A percentile compares a stretch with the other conserved stretches of the same genome.
Conservation (phyloP, 2,888 invertebrate species). For the Drosophila affinis region DNA sequence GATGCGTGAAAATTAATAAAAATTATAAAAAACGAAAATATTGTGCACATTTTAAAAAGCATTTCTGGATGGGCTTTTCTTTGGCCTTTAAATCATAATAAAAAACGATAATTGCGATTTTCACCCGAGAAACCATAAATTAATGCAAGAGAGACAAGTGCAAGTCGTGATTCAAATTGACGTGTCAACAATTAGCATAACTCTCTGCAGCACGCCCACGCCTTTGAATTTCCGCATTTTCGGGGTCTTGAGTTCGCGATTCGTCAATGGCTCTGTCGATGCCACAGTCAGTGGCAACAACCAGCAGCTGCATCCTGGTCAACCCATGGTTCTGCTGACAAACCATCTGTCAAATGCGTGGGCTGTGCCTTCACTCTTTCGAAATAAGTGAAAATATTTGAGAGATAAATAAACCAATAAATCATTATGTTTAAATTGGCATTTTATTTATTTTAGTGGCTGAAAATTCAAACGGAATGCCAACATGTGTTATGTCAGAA, state of each 20-base stretch:
- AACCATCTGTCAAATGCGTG: slow-evolving; percentile 29
- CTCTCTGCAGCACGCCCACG: slow-evolving; percentile 64
- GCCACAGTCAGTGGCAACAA: slow-evolving; percentile 48
- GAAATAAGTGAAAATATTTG: slow-evolving; percentile 70
- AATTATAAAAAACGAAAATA: slow-evolving; percentile 53
- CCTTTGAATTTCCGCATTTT: slow-evolving; percentile 71
- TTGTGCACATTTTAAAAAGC: slow-evolving; percentile 26
- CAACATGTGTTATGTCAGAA: slow-evolving; percentile 72
- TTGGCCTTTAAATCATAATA: slow-evolving; percentile 78
- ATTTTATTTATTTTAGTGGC: slow-evolving; percentile 61
- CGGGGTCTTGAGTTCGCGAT: slow-evolving; percentile 38
- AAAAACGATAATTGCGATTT: slow-evolving; percentile 82
- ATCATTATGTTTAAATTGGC: slow-evolving; percentile 77
- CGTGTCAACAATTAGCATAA: slow-evolving; percentile 80
- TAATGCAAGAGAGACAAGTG: slow-evolving; percentile 77
- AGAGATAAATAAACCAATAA: slow-evolving; percentile 74
- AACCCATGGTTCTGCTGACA: slow-evolving; percentile 26
- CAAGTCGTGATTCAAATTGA: slow-evolving; percentile 82
- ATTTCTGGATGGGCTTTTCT: slow-evolving; percentile 20
- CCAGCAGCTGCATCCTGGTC: slow-evolving; percentile 18
- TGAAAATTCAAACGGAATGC: slow-evolving; percentile 68
- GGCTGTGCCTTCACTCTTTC: slow-evolving; percentile 44
- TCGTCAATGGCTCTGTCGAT: slow-evolving; percentile 63
- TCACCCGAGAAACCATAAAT: slow-evolving; percentile 81
- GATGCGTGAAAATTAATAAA: slow-evolving; percentile 77